These are phyloP conservation scores for Sciaenops ocellatus DNA, from an alignment of 2,797 vertebrate species.

Conservation along the genomic window DNA sequence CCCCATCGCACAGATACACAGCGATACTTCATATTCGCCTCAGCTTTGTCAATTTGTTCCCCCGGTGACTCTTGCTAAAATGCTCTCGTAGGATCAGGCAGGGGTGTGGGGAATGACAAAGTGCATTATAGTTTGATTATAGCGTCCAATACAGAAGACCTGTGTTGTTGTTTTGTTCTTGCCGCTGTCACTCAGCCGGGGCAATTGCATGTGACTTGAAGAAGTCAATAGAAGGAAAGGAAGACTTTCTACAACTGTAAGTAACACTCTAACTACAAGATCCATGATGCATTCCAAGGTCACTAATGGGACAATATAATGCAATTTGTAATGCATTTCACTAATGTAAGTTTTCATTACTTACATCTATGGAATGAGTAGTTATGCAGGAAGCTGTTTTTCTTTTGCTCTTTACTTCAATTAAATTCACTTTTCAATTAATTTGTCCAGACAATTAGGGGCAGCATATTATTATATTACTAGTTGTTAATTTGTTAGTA, in stretches of 20 bases:
- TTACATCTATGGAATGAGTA: neutral
- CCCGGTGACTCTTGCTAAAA: conserved; percentile 17
- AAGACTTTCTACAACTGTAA: neutral
- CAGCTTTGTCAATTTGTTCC: conserved; percentile 44
- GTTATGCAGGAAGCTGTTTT: too few relatives aligned
- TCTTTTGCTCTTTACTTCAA: too few relatives aligned
- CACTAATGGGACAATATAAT: neutral
- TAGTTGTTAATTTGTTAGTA: too few relatives aligned
- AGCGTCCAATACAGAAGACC: conserved; percentile 15
- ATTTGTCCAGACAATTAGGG: too few relatives aligned
- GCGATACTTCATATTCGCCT: conserved; percentile 38
- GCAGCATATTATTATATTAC: too few relatives aligned
- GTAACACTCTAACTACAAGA: neutral
- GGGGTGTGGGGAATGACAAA: conserved; percentile 25
- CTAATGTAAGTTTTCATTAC: neutral
- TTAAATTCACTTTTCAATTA: too few relatives aligned
- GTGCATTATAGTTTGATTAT: conserved; percentile 46
- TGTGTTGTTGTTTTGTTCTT: conserved; percentile 5
- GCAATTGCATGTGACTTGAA: conserved; percentile 3
- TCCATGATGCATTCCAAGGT: neutral
- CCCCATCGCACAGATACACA: neutral
- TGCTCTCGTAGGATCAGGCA: neutral
- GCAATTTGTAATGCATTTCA: neutral
- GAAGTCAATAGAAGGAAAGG: neutral
- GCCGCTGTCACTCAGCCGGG: conserved; percentile 2